Evolutionary conservation across 30 jellyfish, hydroid and myxozoan genomes (phyloP).

Genomic region (Cassiopea xamachana): DNA sequence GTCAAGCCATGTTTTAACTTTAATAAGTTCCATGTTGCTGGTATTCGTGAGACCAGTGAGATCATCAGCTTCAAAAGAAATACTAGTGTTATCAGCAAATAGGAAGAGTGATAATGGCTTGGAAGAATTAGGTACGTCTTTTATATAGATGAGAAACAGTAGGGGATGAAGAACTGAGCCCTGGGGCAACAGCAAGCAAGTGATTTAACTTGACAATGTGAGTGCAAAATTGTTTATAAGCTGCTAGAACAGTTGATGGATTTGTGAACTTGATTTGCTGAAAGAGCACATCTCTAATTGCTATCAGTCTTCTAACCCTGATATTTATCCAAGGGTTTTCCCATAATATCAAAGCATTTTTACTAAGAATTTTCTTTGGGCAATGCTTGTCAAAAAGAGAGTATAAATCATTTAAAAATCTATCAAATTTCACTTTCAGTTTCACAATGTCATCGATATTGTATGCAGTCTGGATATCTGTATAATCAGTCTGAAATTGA

Average conservation of each 20-base stretch:
- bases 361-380: constrained; percentile 11
- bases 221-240: neutral
- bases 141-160: too few relatives aligned
- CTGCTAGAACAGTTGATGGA: neutral
- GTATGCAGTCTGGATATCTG: constrained; percentile 9
- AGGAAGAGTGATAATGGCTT: too few relatives aligned
- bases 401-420: neutral
- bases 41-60: too few relatives aligned
- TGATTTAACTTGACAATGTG: too few relatives aligned
- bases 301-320: neutral
- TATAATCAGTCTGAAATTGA: constrained; percentile 13
- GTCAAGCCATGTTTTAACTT: too few relatives aligned
- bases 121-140: too few relatives aligned
- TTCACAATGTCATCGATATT: constrained; percentile 3
- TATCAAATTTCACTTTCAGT: constrained; percentile 16
- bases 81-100: too few relatives aligned
- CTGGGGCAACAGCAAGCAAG: too few relatives aligned
- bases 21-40: too few relatives aligned
- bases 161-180: too few relatives aligned
- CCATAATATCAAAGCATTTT: neutral
- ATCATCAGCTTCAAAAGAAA: too few relatives aligned
- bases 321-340: constrained; percentile 6
- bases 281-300: neutral
- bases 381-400: constrained; percentile 33
- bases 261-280: neutral